Base-by-base conservation (phyloP, 2,113 vertebrate species). In the Bambusicola thoracicus region DNA sequence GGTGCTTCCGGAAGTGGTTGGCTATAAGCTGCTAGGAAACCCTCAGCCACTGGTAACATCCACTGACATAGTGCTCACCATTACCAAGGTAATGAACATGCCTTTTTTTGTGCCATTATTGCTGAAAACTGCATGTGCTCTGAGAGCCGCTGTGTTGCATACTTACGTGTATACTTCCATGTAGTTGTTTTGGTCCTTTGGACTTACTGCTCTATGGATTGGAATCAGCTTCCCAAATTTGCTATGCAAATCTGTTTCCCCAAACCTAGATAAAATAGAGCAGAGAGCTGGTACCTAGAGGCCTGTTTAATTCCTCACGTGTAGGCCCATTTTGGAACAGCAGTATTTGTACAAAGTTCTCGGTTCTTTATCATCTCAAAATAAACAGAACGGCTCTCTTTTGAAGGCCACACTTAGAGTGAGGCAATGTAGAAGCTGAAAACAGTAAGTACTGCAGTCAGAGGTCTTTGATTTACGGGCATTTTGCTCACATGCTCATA, bases 31-130 rank as follows among this genome's bases (percentile, higher is more conserved):
- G 38, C 30, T 95, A 8, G 99, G 99, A 38, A 98, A 82, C 32
- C 98, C 99, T 16, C 86, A 98, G 29, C 97, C 98, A 11, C 94
- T 99, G 62, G 99, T 99, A 40, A 99, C 99, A 25, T 99, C 99
- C 93, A 99, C 99, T 6, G 99, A 99, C 94, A 99, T 99, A 2
- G 99, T 99, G 68, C 99, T 99, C 58, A 99, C 99, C 13, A 98
- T 99, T 13, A 99, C 99, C 27, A 99, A 99, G 99, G 99, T 99
- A 97, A 97, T 16, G 40, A 34, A 44, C 6, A 2, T 9, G 6
- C 25, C 14, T 9, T 6, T 11, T 44, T 85, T 48, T 70, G 38
- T 70, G 38, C 14, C 6, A 2, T 67, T 79, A n/a, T 6, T 74
- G 7, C 14, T n/a, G 8, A 43, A 61, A 81, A 32, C 22, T 66